Percentiles rank a stretch among this genome's conserved stretches.
Conservation (phyloP, 2,113 vertebrate genomes). For the Sinocyclocheilus rhinocerous region DNA sequence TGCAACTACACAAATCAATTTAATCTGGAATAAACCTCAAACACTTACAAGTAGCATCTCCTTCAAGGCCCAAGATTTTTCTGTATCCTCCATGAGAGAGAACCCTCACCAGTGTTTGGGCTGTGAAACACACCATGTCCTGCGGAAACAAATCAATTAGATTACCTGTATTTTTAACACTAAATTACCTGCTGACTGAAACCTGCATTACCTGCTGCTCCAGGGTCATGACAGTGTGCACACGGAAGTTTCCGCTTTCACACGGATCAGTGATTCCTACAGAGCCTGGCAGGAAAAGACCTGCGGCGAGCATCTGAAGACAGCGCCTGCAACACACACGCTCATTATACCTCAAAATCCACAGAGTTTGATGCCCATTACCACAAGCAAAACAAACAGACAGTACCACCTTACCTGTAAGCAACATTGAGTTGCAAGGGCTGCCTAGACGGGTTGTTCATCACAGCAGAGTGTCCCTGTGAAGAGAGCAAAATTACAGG, state of each 20-base stretch:
- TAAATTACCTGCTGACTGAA: not conserved
- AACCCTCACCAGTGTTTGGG: slow-evolving; percentile 93
- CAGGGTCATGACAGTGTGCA: slow-evolving; percentile 97
- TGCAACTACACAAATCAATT: not conserved
- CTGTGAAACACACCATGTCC: slow-evolving; percentile 98
- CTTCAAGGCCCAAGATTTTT: slow-evolving; percentile 95
- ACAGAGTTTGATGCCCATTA: not conserved
- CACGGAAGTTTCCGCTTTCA: slow-evolving; percentile 94
- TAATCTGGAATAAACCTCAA: not conserved
- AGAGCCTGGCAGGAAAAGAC: slow-evolving; percentile 92
- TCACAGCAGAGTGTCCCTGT: slow-evolving; percentile 95
- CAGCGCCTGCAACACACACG: slow-evolving; percentile 80
- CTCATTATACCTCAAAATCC: not conserved
- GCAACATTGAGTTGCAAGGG: slow-evolving; percentile 93
- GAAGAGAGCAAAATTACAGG: not conserved
- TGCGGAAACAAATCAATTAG: slow-evolving; percentile 60
- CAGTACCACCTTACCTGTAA: slow-evolving; percentile 81
- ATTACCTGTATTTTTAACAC: not conserved
- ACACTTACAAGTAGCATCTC: slow-evolving; percentile 92
- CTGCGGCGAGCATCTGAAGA: slow-evolving; percentile 94
- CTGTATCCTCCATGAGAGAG: slow-evolving; percentile 93
- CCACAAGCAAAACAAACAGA: not conserved
- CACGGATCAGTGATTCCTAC: slow-evolving; percentile 97
- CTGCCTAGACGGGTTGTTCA: slow-evolving; percentile 97
- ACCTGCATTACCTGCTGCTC: slow-evolving; percentile 87